phyloP scores from a whole-genome alignment of 2,113 vertebrate species.

The Nicator chloris region DNA sequence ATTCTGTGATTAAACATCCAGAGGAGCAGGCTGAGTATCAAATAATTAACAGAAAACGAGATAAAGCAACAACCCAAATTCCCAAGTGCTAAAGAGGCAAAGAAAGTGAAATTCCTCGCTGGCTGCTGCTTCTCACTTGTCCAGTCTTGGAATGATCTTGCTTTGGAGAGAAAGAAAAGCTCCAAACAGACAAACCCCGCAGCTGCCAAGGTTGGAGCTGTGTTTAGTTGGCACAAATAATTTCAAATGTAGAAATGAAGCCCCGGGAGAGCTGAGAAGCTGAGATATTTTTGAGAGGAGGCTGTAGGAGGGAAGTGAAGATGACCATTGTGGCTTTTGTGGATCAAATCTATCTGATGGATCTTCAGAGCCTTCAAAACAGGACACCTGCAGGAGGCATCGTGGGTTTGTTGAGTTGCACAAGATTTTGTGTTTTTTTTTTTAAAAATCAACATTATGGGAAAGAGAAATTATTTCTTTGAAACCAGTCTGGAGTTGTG shows the following conservation, averaged over 20 bases:
- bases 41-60: not conserved
- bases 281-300: not conserved
- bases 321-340: not conserved
- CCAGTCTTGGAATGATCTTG: not conserved
- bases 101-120: not conserved
- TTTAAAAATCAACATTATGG: not conserved
- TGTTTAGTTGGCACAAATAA: not conserved
- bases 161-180: not conserved
- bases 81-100: not conserved
- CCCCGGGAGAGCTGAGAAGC: not conserved
- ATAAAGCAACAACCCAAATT: not conserved
- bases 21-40: not conserved
- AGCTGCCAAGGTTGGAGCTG: not conserved
- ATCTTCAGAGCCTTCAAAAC: not conserved
- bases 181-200: not conserved
- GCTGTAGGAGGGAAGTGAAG: not conserved
- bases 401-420: not conserved
- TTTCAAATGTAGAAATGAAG: not conserved
- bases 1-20: not conserved
- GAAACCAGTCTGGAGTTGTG: not conserved
- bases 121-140: not conserved
- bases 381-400: not conserved
- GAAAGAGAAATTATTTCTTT: slow-evolving; percentile 1
- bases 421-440: not conserved
- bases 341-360: not conserved